Evolutionary conservation across 2,113 vertebrate genomes (phyloP).

Genomic region (Hippocampus guttulatus): DNA sequence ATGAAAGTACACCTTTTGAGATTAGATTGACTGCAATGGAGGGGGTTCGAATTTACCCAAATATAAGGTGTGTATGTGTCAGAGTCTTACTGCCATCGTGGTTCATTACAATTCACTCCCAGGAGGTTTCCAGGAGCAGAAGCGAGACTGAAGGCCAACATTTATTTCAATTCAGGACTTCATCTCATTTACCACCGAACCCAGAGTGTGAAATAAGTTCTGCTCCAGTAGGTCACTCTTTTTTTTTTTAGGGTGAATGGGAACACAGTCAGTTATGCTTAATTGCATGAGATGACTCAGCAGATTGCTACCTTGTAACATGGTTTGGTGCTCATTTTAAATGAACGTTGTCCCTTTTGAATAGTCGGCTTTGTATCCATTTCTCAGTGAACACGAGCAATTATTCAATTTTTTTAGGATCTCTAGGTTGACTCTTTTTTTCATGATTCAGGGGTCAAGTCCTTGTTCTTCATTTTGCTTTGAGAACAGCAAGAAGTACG

Average conservation of each 20-base stretch:
- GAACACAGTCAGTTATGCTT: constrained; percentile 33
- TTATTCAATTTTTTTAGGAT: no score
- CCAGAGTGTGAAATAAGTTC: constrained; percentile 19
- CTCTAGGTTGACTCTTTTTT: no score
- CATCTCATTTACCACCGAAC: constrained; percentile 4
- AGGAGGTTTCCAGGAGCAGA: neutral
- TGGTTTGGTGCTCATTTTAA: neutral
- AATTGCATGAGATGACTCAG: constrained; percentile 15
- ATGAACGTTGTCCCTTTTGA: neutral
- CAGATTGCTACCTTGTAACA: constrained; percentile 9
- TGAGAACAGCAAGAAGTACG: no score
- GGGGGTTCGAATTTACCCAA: neutral
- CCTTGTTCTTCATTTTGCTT: no score
- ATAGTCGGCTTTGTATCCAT: neutral
- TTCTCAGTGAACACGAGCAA: neutral
- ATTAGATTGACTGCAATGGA: neutral
- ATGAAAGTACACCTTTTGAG: neutral
- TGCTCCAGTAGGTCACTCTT: neutral
- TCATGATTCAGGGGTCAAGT: no score
- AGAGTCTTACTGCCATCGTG: neutral
- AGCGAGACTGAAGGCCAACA: constrained; percentile 2
- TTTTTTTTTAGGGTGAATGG: constrained; percentile 7
- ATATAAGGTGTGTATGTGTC: neutral
- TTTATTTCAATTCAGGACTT: constrained; percentile 23
- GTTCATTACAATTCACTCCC: neutral